Base-by-base conservation (phyloP, 2,797 vertebrate genomes). In the Taeniopygia guttata region DNA sequence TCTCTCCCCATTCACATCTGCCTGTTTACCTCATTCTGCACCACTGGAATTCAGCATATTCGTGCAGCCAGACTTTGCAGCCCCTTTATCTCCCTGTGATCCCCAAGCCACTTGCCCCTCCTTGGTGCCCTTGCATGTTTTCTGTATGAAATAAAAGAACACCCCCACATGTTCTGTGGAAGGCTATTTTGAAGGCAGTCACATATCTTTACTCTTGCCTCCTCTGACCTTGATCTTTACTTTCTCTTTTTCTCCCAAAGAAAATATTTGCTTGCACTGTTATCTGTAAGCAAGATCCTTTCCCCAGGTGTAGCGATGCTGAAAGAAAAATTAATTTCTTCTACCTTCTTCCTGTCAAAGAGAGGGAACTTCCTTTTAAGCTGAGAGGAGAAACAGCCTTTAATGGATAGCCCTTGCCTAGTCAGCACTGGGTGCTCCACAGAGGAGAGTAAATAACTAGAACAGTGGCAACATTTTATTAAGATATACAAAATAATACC, bases 211-310 rank as follows among this genome's bases (percentile, higher is more conserved):
- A n/a, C 76, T 92, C 51, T 72, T 94, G 81, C 92, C 69, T 91
- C 87, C 91, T 97, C 96, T 98, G 96, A 97, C 97, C 97, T 97
- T 95, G 94, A 96, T 97, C 96, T 96, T 96, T 92, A 81, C 93
- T 97, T 97, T 97, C 96, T 96, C 91, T 96, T 97, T 94, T 96
- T 84, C 86, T 95, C 91, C 89, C 93, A 96, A 95, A 93, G 95
- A 91, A 98, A 97, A 97, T 97, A 97, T 97, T 97, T 98, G 95
- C 97, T 96, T 95, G 96, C 90, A 77, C 87, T 88, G 84, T 97
- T 97, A 96, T 98, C 96, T 97, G 36, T 92, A 86, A 96, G 96
- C 66, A 82, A 94, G 96, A 97, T 96, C 96, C 95, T 97, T 97
- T 97, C 87, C 95, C 95, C 97, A 97, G 97, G 97, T 98, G 96